Evolutionary conservation across 92 coral and sea anemone genomes (phyloP), one percentile per base, ranked within the genome.

Genomic region (Actinernus sp.): DNA sequence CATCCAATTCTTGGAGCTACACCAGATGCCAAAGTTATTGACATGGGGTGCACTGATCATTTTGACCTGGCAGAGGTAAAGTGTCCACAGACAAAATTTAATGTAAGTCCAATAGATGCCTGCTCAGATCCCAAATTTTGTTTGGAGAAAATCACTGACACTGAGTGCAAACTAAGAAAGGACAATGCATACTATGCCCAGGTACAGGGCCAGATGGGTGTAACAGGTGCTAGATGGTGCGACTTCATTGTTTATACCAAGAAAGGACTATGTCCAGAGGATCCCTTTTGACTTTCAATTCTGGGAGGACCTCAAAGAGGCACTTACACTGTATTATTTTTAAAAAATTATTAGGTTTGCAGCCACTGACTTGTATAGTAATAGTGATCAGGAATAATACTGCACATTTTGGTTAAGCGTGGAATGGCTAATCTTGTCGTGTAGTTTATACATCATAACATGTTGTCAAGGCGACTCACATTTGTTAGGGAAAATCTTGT

Each of bases 161-260:
- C 51, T 0, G 10, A 31, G 10, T 75, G 73, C 27, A 34, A 16
- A 17, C 38, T 80, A 27, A 80, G 63, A 38, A 19, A 34, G 11
- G 14, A 33, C 11, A 26, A 71, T 45, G 29, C 45, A 2, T 71
- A 80, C 44, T 63, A 55, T 57, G 61, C 80, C 5, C 87, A 80
- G 44, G 74, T 80, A 10, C 80, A 71, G 58, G 87, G 80, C 1
- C 87, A 70, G 29, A 68, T 67, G 85, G 85, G 62, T 5, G 63
- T 70, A 6, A 71, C 73, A 3, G 86, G 67, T 3, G 79, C 79
- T 18, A 49, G 53, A 33, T 78, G 85, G 85, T 54, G n/a, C n/a
- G n/a, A n/a, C n/a, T n/a, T n/a, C n/a, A n/a, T n/a, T n/a, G n/a
- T n/a, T n/a, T n/a, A n/a, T 74, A 16, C 64, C 26, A n/a, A 17